Evolutionary conservation across 1,140 invertebrate genomes (phyloP), one percentile per base, ranked within the genome.

Genomic region (Phocides pigmalion): DNA sequence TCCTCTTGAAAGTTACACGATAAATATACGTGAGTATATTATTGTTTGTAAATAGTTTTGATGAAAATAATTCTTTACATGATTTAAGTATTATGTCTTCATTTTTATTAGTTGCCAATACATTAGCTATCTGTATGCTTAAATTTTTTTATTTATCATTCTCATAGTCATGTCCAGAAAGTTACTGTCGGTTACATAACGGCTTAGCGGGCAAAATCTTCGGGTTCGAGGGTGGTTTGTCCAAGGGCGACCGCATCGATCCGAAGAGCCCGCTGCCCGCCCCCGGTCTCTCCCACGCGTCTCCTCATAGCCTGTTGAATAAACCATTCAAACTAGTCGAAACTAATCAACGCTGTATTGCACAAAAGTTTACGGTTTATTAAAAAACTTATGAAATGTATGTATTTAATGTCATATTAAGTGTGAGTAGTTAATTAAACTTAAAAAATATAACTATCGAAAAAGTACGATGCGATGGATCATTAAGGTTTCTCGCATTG

Each of bases 211-310:
- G 62, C 70, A 69, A 76, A 63, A 76, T 81, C 81, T 76, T 77
- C 77, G 68, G 64, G 50, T 68, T 56, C 69, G 70, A 71, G 76
- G 79, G 78, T 70, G 77, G 75, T 72, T 78, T 75, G 82, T 78
- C 86, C 87, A 90, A 90, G 87, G 87, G 84, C 87, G 85, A 70
- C 73, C 67, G 70, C 76, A 88, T 88, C 76, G 87, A 90, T 90
- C 72, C 65, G 53, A 54, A 16, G 22, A 15, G 14, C 41, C 51
- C 50, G 63, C 53, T 32, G 47, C 62, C 65, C 73, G 68, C 51
- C 61, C 69, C 51, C 56, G 59, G 54, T 56, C 68, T 66, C 76
- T 71, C 71, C 61, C 70, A 72, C 79, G 70, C 72, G 70, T 67
- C 70, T 46, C 50, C 50, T 67, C 44, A 41, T 47, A 46, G 77